Conservation (phyloP, 2,113 vertebrate species). For the Orcinus orca region DNA sequence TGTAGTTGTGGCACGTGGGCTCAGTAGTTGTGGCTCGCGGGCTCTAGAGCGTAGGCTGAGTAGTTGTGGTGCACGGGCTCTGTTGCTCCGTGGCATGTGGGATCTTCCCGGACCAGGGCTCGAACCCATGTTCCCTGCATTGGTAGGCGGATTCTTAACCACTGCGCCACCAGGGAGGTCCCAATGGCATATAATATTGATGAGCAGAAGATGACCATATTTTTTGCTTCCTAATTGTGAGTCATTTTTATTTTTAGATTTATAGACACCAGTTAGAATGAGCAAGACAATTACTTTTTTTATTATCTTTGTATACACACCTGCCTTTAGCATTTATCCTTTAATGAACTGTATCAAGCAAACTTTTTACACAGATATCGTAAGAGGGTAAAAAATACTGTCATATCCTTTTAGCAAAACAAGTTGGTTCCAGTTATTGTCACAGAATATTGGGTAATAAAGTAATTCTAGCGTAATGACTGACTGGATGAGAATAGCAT, state of each 20-base stretch:
- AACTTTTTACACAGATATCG: background rate
- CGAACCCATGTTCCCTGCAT: too few species aligned
- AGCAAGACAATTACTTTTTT: background rate
- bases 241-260: slow-evolving; percentile 13
- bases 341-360: background rate
- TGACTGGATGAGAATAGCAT: background rate
- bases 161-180: too few species aligned
- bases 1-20: too few species aligned
- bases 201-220: background rate
- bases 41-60: too few species aligned
- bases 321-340: background rate
- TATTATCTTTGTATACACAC: background rate
- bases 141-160: too few species aligned
- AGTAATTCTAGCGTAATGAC: background rate
- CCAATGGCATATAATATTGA: background rate
- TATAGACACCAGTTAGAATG: background rate
- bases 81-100: too few species aligned
- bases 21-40: too few species aligned
- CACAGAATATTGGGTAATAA: background rate
- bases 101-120: too few species aligned
- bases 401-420: background rate
- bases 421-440: background rate
- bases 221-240: background rate
- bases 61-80: too few species aligned
- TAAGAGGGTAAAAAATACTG: background rate